These are phyloP conservation scores for Hirtodrosophila duncani DNA, from an alignment of 2,888 invertebrate genomes.

Conservation along the genomic window DNA sequence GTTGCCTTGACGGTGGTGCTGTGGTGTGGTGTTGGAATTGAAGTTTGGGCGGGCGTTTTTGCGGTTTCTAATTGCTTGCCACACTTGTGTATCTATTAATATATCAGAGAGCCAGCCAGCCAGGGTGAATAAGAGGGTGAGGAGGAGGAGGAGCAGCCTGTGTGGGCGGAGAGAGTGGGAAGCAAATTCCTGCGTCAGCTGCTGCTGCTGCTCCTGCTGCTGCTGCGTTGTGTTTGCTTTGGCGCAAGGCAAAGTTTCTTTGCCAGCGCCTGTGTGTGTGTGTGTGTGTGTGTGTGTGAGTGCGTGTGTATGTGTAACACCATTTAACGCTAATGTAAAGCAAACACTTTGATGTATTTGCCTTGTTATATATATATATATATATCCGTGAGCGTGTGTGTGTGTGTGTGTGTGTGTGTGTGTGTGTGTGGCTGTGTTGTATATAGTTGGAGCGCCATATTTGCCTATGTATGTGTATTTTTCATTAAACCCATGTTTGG, in stretches of 20 bases:
- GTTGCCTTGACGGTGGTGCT: neutral
- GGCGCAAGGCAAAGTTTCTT: constrained; percentile 41
- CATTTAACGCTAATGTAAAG: constrained; percentile 74
- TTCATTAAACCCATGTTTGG: constrained; percentile 59
- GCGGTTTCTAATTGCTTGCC: constrained; percentile 59
- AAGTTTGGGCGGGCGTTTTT: constrained; percentile 11
- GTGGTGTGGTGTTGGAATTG: neutral
- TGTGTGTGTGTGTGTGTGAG: constrained; percentile 19
- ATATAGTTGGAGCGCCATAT: constrained; percentile 40
- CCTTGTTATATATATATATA: constrained; percentile 31
- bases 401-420: constrained; percentile 8
- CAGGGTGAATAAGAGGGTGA: neutral
- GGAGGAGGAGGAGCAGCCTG: neutral
- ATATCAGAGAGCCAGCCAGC: constrained; percentile 12
- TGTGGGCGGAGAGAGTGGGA: no score
- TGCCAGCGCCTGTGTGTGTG: constrained; percentile 4
- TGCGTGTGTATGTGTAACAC: constrained; percentile 54
- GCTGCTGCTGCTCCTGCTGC: neutral
- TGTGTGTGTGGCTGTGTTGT: constrained; percentile 12
- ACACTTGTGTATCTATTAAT: constrained; percentile 51
- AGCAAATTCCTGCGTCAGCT: no score
- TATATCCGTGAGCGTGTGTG: neutral
- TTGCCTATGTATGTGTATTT: constrained; percentile 56
- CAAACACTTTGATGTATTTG: constrained; percentile 72
- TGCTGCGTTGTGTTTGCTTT: constrained; percentile 40